Percentiles rank a stretch among this genome's conserved stretches.
phyloP scores from a whole-genome alignment of 2,888 invertebrate genomes.

The Periphyllus acericola region DNA sequence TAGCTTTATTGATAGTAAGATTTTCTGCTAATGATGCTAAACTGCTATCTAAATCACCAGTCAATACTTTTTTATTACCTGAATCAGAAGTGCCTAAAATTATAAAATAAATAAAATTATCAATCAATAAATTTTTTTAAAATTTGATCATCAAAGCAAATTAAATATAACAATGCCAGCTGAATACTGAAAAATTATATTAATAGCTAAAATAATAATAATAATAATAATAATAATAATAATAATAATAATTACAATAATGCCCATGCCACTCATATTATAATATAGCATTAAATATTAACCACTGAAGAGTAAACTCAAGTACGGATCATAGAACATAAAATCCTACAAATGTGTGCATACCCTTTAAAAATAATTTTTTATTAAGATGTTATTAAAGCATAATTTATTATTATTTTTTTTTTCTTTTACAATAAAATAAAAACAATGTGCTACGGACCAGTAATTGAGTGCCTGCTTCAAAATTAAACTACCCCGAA shows the following conservation, averaged over 20 bases:
- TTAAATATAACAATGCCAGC: constrained; percentile 21
- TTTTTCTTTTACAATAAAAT: background rate
- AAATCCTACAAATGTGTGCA: constrained; percentile 30
- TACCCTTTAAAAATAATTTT: background rate
- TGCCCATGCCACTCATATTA: constrained; percentile 33
- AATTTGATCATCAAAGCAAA: constrained; percentile 17
- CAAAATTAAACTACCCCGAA: constrained; percentile 30
- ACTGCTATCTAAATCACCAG: constrained; percentile 93
- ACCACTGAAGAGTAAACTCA: constrained; percentile 25
- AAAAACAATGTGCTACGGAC: constrained; percentile 34
- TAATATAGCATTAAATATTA: constrained; percentile 34
- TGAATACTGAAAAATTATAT: constrained; percentile 49
- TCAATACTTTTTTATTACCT: constrained; percentile 76
- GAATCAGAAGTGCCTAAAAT: constrained; percentile 66
- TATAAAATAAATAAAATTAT: constrained; percentile 5
- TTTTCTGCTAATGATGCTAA: constrained; percentile 94
- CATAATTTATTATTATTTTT: background rate
- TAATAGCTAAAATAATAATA: constrained; percentile 16
- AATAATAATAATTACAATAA: constrained; percentile 23
- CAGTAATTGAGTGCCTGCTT: constrained; percentile 31
- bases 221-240: constrained; percentile 9
- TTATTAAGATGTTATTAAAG: constrained; percentile 1
- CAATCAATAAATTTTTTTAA: background rate
- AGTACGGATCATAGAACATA: constrained; percentile 26
- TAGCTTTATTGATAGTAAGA: constrained; percentile 84